Evolutionary conservation across 2,888 invertebrate genomes (phyloP).

Genomic region (Pyrrhia umbra): DNA sequence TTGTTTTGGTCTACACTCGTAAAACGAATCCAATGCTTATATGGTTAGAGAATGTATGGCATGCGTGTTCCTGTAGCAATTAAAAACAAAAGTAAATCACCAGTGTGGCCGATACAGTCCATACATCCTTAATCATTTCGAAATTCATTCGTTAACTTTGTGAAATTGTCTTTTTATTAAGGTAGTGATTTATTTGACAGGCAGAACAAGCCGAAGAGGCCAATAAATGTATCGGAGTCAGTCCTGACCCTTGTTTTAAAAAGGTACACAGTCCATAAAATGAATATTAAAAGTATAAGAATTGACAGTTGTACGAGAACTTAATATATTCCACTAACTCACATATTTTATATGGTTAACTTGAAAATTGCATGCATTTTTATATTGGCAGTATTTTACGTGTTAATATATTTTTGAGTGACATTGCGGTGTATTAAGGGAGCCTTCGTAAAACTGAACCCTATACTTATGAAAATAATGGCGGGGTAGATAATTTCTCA

Average conservation of each 20-base stretch:
- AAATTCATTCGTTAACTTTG: constrained; percentile 80
- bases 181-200: constrained; percentile 86
- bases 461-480: constrained; percentile 59
- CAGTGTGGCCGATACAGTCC: constrained; percentile 52
- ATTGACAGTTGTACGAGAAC: constrained; percentile 73
- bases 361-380: constrained; percentile 35
- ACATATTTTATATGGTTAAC: constrained; percentile 43
- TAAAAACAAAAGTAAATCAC: constrained; percentile 57
- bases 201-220: constrained; percentile 78
- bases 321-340: constrained; percentile 62
- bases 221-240: constrained; percentile 83
- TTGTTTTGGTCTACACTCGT: constrained; percentile 16
- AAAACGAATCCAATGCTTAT: constrained; percentile 15
- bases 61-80: constrained; percentile 39
- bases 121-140: constrained; percentile 79
- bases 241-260: constrained; percentile 82
- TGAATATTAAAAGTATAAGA: constrained; percentile 69
- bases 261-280: constrained; percentile 65
- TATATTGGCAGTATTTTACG: constrained; percentile 39
- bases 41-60: constrained; percentile 25
- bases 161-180: constrained; percentile 83
- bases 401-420: constrained; percentile 47
- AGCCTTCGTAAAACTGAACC: constrained; percentile 13
- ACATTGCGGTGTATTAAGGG: constrained; percentile 11
- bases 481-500: constrained; percentile 63